Conservation (phyloP, 2,797 vertebrate genomes). For the Linurgus olivaceus region DNA sequence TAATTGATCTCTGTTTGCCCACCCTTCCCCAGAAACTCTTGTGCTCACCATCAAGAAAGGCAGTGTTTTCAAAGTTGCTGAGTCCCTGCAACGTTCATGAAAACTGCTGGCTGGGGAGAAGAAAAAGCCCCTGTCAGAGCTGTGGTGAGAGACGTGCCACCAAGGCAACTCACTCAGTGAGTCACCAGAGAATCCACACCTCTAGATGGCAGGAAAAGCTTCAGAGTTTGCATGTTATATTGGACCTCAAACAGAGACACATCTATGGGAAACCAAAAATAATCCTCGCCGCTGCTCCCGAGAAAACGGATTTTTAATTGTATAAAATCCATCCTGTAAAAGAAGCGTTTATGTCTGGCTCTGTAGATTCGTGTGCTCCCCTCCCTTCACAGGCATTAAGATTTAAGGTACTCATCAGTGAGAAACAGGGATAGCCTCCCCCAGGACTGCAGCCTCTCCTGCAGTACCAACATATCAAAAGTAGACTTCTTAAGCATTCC, state of each 20-base stretch:
- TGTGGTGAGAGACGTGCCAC: not conserved
- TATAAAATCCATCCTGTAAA: not conserved
- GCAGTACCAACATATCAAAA: slow-evolving; percentile 40
- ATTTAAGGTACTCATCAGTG: slow-evolving; percentile 48
- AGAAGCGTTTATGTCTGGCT: not conserved
- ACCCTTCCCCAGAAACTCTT: not conserved
- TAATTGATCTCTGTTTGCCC: not conserved
- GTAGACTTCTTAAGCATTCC: slow-evolving; percentile 47
- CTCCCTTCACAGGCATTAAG: not conserved
- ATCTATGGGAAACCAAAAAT: slow-evolving; percentile 17
- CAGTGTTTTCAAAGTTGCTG: not conserved
- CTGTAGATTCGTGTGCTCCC: not conserved
- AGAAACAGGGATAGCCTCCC: slow-evolving; percentile 32
- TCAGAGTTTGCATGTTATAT: not conserved
- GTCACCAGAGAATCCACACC: slow-evolving; percentile 33
- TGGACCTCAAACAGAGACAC: slow-evolving; percentile 3
- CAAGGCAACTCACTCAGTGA: not conserved
- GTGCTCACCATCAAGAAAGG: not conserved
- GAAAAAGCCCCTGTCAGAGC: not conserved
- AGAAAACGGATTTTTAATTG: slow-evolving; percentile 22
- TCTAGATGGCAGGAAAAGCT: slow-evolving; percentile 2
- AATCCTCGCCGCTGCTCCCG: not conserved
- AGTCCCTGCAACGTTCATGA: not conserved
- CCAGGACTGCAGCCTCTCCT: slow-evolving; percentile 21
- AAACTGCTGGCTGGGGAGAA: not conserved